phyloP scores from a whole-genome alignment of 2,888 invertebrate species.

The Phania funesta region DNA sequence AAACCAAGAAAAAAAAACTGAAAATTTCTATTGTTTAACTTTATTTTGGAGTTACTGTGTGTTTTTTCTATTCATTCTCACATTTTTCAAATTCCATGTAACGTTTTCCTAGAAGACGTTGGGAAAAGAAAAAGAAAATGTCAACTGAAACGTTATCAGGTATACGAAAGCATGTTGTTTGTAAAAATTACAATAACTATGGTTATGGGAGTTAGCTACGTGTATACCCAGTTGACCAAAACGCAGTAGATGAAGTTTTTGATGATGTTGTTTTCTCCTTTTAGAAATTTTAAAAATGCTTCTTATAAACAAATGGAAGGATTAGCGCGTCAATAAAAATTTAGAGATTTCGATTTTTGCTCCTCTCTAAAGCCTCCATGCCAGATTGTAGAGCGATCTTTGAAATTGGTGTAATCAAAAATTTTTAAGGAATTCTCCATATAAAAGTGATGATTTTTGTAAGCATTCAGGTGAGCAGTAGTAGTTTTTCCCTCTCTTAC shows the following conservation, averaged over 20 bases:
- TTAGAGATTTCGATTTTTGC: no score
- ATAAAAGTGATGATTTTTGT: no score
- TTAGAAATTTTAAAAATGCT: no score
- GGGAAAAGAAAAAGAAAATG: conserved; percentile 37
- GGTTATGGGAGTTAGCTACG: neutral
- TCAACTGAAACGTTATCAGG: conserved; percentile 39
- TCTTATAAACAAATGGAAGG: no score
- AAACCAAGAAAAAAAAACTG: neutral
- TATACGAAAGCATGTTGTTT: conserved; percentile 20
- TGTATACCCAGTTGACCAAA: conserved; percentile 7
- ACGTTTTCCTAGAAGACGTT: conserved; percentile 56
- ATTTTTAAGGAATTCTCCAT: no score
- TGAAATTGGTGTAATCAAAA: no score
- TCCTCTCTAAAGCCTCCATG: no score
- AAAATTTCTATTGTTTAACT: conserved; percentile 1
- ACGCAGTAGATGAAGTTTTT: neutral
- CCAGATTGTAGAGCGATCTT: no score
- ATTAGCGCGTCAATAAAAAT: no score
- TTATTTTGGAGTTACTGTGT: neutral
- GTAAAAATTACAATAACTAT: neutral
- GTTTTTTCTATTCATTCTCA: conserved; percentile 21
- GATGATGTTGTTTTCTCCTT: no score
- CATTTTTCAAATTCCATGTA: conserved; percentile 60
- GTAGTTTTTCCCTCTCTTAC: no score
- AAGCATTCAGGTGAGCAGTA: no score